phyloP scores from a whole-genome alignment of 1,140 invertebrate species.

The Zaprionus kolodkinae region DNA sequence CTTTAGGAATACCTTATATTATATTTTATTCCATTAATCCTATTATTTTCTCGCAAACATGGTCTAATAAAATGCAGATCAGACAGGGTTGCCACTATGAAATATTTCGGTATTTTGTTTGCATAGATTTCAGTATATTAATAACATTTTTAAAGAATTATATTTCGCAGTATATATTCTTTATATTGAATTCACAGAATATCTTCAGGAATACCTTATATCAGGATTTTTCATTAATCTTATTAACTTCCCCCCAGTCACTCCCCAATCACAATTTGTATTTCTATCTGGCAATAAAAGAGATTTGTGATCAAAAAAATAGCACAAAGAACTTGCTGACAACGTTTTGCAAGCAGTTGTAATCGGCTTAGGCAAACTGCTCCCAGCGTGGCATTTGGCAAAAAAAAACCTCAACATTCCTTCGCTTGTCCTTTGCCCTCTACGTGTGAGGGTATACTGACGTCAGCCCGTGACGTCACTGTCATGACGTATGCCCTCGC shows the following conservation, averaged over 20 bases:
- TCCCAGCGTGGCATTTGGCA: conserved; percentile 21
- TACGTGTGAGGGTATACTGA: conserved; percentile 46
- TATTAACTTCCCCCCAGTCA: not conserved
- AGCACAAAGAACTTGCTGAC: not conserved
- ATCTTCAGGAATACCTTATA: no score
- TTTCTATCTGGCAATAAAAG: not conserved
- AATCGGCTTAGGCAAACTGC: conserved; percentile 6
- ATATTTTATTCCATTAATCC: no score
- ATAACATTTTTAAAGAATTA: no score
- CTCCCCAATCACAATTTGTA: not conserved
- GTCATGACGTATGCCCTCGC: conserved; percentile 58
- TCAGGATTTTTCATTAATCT: not conserved
- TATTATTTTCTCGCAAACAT: no score
- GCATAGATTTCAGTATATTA: no score
- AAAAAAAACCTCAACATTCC: conserved; percentile 14
- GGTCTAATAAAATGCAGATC: no score
- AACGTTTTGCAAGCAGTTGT: not conserved
- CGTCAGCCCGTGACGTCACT: conserved; percentile 70
- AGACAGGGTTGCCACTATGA: no score
- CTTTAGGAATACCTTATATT: no score
- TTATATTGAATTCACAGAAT: no score
- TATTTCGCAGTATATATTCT: no score
- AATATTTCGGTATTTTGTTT: no score
- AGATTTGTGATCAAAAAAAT: not conserved
- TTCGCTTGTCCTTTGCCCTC: conserved; percentile 19